Percentiles rank a stretch among this genome's conserved stretches.
Evolutionary conservation across 2,888 invertebrate species (phyloP).

Genomic region (Plemyria rubiginata): DNA sequence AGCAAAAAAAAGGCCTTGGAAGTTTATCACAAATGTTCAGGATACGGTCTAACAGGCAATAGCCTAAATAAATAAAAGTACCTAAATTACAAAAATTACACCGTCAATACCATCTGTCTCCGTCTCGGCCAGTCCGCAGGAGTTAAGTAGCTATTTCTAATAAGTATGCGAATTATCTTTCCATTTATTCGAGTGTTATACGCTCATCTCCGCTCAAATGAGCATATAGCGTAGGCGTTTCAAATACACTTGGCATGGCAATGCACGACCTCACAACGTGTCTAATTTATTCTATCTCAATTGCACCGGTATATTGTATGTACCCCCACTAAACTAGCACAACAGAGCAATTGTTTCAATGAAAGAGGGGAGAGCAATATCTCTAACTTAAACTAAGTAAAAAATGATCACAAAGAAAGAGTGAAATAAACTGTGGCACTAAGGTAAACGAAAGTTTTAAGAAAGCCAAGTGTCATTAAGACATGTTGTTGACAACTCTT

Average conservation of each 20-base stretch:
- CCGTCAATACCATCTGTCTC: conserved; percentile 53
- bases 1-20: conserved; percentile 70
- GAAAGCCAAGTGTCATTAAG: conserved; percentile 71
- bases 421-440: conserved; percentile 76
- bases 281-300: conserved; percentile 75
- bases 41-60: conserved; percentile 76
- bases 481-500: conserved; percentile 73
- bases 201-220: conserved; percentile 79
- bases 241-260: conserved; percentile 63
- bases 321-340: conserved; percentile 58
- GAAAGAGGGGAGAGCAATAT: conserved; percentile 45
- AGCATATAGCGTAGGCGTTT: conserved; percentile 75
- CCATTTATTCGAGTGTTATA: conserved; percentile 72
- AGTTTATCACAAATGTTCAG: conserved; percentile 76
- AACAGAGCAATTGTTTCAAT: conserved; percentile 50
- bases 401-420: conserved; percentile 71
- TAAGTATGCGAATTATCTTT: conserved; percentile 71
- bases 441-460: conserved; percentile 66
- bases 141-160: conserved; percentile 68
- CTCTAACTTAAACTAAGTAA: conserved; percentile 58
- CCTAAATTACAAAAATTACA: conserved; percentile 56
- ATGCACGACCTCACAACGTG: conserved; percentile 71
- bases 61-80: conserved; percentile 72
- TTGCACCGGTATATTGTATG: conserved; percentile 64
- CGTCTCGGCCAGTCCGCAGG: conserved; percentile 64